Base-by-base conservation (phyloP, 2,888 invertebrate species). In the Drosophila cognata region DNA sequence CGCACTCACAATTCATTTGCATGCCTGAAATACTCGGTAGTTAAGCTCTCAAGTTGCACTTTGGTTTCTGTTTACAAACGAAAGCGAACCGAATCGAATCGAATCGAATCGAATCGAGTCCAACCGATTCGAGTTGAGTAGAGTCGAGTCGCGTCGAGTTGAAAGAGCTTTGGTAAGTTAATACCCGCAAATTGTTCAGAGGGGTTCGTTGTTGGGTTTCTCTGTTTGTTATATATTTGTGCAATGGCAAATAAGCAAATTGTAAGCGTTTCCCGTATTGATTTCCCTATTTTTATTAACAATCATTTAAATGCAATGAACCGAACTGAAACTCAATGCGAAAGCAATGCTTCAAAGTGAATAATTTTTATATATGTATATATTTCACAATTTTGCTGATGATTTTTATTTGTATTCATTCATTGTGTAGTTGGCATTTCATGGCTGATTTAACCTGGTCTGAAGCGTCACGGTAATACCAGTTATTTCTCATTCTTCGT, bases 301-400 rank as follows among this genome's bases (percentile, higher is more conserved):
- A 88, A 88, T 73, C 83, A 90, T 82, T 89, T 89, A 85, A 85
- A 85, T 88, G 88, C 90, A 85, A 75, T 88, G 70, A 88, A 82
- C 80, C 88, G 86, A 74, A 88, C 77, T 85, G 85, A 79, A 89
- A 77, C 79, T 58, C 80, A 85, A 88, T 70, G 56, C 69, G 51
- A 31, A 35, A n/a, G 50, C 48, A 46, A 25, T 58, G 69, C 79
- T 68, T 46, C 50, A 52, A 46, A 61, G 46, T 53, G 57, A 57
- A 18, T 31, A 5, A 8, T 25, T 43, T 13, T 13, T 21, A 2
- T 18, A 55, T 57, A 58, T 38, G 18, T 29, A 28, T 61, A 31
- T 74, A 33, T 53, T 33, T n/a, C 36, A 52, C 31, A 43, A 62
- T 55, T 43, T 41, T 56, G 21, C 55, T 31, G 21, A 43, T 57